Evolutionary conservation across 2,888 invertebrate genomes (phyloP), one percentile per base, ranked within the genome.

Genomic region (Celastrina argiolus): DNA sequence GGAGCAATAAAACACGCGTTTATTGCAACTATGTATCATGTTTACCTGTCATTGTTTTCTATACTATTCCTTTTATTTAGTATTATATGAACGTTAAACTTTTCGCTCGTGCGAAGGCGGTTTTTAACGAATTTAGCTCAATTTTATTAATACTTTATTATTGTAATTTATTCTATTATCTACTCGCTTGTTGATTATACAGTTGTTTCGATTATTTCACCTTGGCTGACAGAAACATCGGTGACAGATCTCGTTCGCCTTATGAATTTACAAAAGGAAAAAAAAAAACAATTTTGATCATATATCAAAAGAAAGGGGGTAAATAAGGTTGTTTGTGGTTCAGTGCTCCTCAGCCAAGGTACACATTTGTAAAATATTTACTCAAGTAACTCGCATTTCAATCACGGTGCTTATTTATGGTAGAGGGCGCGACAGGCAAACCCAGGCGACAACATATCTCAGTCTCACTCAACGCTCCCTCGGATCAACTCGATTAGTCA

Each of bases 141-240:
- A 89, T 89, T 89, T 85, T 87, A 89, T 85, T 84, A 81, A 83
- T 84, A 85, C 82, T 83, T 84, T 82, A 81, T 79, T 81, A 76
- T 74, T 75, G 72, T 76, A 78, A 82, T 81, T 81, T 81, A 80
- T 81, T 74, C 72, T 75, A 74, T 73, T 74, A 81, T 81, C 78
- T 83, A 84, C 79, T 83, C 76, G 86, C 87, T 87, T 85, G 88
- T 88, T 87, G 82, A 80, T 73, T 71, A 70, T 72, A 69, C 58
- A 66, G 66, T 66, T 66, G 66, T 66, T 66, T 58, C 59, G 18
- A 42, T 66, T 68, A 77, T 68, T 63, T 68, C 67, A 45, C 68
- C 67, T 66, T 67, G 68, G 71, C 59, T 39, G 56, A 34, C 56
- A 42, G 66, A 59, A 64, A 16, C 18, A 16, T 16, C 36, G 16